Base-by-base conservation (phyloP, 2,797 vertebrate species). In the Chaetodon trifasciatus region DNA sequence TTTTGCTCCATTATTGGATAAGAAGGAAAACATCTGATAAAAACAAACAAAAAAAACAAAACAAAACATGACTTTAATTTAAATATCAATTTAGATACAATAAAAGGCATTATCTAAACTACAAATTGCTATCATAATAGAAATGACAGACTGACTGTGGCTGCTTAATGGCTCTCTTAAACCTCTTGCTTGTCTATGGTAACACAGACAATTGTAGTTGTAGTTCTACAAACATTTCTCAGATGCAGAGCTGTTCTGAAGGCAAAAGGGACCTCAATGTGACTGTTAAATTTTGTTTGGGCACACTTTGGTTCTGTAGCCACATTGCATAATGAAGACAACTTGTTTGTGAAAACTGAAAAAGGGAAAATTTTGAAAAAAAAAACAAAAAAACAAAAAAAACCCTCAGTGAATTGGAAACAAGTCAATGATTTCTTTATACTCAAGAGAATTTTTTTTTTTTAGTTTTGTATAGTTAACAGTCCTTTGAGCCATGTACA, bases 151-250 rank as follows among this genome's bases (percentile, higher is more conserved):
- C 6, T 58, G 19, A 60, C 37, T 35, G n/a, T 74, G 8, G 46
- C 40, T 24, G n/a, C 28, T 71, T 15, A 57, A 9, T 69, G 70
- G 68, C 79, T 81, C 74, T 72, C 80, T 89, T 76, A 86, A 84
- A 79, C 86, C 86, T 74, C 11, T 86, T 76, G 46, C 1, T 46
- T 78, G 52, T 52, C 39, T 32, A 21, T 15, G 17, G n/a, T 15
- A 23, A 49, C 10, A 63, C n/a, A 61, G 11, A 63, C 37, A 46
- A 35, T 12, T 63, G 4, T 8, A 40, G 37, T 67, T 70, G 69
- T 40, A 76, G 76, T 39, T 82, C 21, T 12, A 61, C 74, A 79
- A 53, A 66, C 16, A 46, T 44, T 85, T 82, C 75, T 77, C 46
- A 60, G 70, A 32, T 53, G 28, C 75, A 86, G 86, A 89, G 82